Evolutionary conservation across 1,140 invertebrate genomes (phyloP).

Genomic region (Trichonephila clavipes): DNA sequence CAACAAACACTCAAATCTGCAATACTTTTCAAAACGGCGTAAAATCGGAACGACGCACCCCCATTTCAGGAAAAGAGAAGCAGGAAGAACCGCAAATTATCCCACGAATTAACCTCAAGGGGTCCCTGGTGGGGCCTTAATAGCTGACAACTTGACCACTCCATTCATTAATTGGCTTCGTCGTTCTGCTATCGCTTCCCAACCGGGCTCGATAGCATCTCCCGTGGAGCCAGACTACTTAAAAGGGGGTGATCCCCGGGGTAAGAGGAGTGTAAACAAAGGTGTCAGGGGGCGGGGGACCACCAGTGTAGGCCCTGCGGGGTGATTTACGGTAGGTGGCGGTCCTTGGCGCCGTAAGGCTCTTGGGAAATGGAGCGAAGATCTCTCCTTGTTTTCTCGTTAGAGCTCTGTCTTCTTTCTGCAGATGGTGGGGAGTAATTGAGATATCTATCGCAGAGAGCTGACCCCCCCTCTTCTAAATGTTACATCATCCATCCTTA

Average conservation of each 20-base stretch:
- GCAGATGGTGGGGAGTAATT: conserved; percentile 30
- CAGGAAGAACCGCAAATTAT: background rate
- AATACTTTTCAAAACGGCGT: background rate
- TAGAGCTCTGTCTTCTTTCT: background rate
- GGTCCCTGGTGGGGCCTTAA: background rate
- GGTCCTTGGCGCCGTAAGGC: conserved; percentile 48
- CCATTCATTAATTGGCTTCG: conserved; percentile 65
- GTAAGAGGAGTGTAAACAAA: conserved; percentile 55
- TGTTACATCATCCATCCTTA: background rate
- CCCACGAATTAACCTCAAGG: conserved; percentile 12
- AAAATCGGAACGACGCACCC: background rate
- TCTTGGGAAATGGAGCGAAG: conserved; percentile 71
- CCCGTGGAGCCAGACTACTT: conserved; percentile 73
- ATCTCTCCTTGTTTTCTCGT: conserved; percentile 53
- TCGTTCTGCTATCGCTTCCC: conserved; percentile 8
- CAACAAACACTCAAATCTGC: background rate
- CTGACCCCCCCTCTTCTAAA: background rate
- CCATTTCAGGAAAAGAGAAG: background rate
- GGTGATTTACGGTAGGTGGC: conserved; percentile 72
- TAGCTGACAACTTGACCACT: conserved; percentile 58
- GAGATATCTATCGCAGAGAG: conserved; percentile 45
- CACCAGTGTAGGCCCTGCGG: conserved; percentile 56
- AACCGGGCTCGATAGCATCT: conserved; percentile 64
- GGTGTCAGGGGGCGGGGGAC: conserved; percentile 67
- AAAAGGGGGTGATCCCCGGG: conserved; percentile 32